Base-by-base conservation (phyloP, 2,113 vertebrate genomes). In the Rana temporaria region DNA sequence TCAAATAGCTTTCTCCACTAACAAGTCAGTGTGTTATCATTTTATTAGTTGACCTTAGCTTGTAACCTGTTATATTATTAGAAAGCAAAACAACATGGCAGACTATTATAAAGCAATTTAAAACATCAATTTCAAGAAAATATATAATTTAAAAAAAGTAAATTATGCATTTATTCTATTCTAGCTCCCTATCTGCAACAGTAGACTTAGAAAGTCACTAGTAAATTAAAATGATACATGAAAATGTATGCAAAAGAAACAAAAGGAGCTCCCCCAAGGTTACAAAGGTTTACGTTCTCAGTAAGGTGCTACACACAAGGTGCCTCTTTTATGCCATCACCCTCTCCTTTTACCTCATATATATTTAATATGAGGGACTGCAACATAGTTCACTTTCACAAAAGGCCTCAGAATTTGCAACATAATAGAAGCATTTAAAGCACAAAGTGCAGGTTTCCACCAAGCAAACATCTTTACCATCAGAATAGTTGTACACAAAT, bases 11-110 rank as follows among this genome's bases (percentile, higher is more conserved):
- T 66, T 82, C 60, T 66, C 8, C 48, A 57, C 70, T 66, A 82
- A 82, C 42, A 73, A 81, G 42, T 71, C 68, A 65, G 30, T 62
- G 20, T 69, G 53, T 80, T 69, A 80, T 19, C 53, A 1, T 62
- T 70, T 70, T 48, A 62, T 80, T 80, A 56, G 56, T 69, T 71
- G 78, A 80, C 66, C 78, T 71, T 80, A 62, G 26, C 22, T 26
- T 80, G 67, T 71, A 70, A 71, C 78, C 66, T 71, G 56, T 71
- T 42, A 71, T 68, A 68, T 80, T 80, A 71, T 71, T 79, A 79
- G 77, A 62, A 62, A 42, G 32, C 53, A 18, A 79, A 57, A 59
- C 52, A 59, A 59, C 65, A 57, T 30, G 6, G 64, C 30, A 66
- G 67, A 57, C 64, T 79, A 79, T 68, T 56, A 79, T 8, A 68